These are phyloP conservation scores for Mythimna ferrago DNA, from an alignment of 2,888 invertebrate genomes.

Conservation along the genomic window DNA sequence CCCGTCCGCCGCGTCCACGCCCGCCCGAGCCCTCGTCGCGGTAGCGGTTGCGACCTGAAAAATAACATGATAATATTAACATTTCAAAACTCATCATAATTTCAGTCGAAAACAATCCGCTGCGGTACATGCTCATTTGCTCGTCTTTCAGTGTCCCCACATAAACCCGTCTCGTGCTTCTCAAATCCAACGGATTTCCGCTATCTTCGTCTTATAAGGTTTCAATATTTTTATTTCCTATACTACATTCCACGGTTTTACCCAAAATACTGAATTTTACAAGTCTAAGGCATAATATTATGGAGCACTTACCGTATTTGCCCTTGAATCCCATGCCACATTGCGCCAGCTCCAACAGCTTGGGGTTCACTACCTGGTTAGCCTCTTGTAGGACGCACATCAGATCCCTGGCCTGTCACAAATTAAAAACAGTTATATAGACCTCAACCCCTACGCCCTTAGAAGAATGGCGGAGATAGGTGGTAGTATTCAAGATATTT, in stretches of 20 bases:
- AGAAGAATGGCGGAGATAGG: no score
- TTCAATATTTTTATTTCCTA: no score
- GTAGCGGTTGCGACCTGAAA: conserved; percentile 78
- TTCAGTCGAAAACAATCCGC: background rate
- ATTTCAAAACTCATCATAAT: background rate
- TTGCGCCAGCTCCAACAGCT: conserved; percentile 94
- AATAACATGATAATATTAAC: background rate
- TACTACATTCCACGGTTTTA: no score
- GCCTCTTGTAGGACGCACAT: conserved; percentile 98
- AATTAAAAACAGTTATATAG: conserved; percentile 7
- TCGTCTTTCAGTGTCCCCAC: no score
- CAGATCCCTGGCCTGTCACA: conserved; percentile 94
- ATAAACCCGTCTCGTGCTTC: no score
- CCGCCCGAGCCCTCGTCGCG: conserved; percentile 83
- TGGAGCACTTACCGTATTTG: conserved; percentile 79
- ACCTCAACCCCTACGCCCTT: no score
- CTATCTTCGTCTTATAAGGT: no score
- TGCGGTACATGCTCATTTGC: no score
- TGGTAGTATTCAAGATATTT: no score
- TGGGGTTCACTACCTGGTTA: conserved; percentile 98
- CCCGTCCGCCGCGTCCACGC: conserved; percentile 55
- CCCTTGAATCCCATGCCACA: conserved; percentile 89
- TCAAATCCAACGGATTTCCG: no score
- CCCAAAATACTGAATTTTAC: no score
- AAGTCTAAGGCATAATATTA: no score